Evolutionary conservation across 2,113 vertebrate species (phyloP).

Genomic region (Mustelus asterias): DNA sequence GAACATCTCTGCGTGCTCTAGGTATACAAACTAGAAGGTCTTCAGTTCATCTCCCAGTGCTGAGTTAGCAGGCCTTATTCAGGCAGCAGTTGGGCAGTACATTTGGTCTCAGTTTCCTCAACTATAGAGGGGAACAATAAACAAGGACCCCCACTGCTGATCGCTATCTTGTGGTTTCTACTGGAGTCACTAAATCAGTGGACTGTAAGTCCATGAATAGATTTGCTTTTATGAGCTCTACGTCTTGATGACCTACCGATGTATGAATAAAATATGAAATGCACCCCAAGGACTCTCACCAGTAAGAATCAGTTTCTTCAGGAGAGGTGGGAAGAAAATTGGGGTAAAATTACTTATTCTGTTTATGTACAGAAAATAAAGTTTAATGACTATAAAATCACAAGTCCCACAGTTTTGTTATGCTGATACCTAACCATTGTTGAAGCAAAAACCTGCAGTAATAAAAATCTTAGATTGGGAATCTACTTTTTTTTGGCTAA

Average conservation of each 20-base stretch:
- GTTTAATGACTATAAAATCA: not conserved
- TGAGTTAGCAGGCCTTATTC: not conserved
- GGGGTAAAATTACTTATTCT: not conserved
- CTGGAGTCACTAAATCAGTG: not conserved
- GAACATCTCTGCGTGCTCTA: not conserved
- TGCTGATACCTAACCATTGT: not conserved
- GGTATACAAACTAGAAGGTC: not conserved
- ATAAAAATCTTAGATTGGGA: not conserved
- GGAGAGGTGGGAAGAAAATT: not conserved
- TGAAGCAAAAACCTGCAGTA: not conserved
- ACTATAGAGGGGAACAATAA: not conserved
- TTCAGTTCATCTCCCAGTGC: not conserved
- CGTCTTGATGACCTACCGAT: not conserved
- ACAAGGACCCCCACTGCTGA: not conserved
- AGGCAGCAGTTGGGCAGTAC: not conserved
- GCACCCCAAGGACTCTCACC: not conserved
- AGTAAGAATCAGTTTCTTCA: not conserved
- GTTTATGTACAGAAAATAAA: not conserved
- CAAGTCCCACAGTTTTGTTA: not conserved
- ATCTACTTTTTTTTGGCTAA: not conserved
- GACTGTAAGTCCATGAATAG: not conserved
- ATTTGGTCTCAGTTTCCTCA: not conserved
- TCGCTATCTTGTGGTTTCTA: not conserved
- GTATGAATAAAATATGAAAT: not conserved
- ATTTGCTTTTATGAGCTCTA: not conserved